Evolutionary conservation across 2,888 invertebrate genomes (phyloP).

Genomic region (Stenodema calcarata): DNA sequence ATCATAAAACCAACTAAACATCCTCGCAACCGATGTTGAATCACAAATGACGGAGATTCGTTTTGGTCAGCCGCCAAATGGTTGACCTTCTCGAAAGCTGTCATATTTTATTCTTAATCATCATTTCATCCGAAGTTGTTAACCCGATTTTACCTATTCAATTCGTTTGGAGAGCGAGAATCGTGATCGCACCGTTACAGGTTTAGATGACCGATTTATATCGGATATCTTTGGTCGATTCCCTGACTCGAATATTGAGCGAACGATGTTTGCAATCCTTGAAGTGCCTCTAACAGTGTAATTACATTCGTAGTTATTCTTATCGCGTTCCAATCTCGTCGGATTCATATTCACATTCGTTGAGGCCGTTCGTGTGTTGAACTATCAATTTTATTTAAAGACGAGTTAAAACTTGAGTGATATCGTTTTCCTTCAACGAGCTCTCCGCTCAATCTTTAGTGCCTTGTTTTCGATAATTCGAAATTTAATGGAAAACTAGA

Average conservation of each 20-base stretch:
- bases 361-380: no score
- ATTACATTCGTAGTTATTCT: background rate
- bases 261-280: background rate
- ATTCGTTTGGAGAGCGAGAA: background rate
- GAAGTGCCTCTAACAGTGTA: background rate
- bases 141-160: background rate
- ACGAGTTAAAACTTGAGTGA: no score
- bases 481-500: no score
- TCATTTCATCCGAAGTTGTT: background rate
- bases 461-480: no score
- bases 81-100: background rate
- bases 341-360: background rate
- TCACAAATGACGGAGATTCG: background rate
- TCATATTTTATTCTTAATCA: background rate
- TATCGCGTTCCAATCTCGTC: background rate
- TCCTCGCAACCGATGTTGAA: background rate
- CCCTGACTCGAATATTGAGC: background rate
- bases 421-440: no score
- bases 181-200: background rate
- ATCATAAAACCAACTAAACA: background rate
- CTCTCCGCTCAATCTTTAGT: no score
- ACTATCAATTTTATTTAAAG: no score
- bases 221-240: background rate
- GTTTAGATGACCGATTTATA: background rate
- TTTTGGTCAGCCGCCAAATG: background rate